Conservation (phyloP, 2,113 vertebrate genomes). For the Bufo gargarizans region DNA sequence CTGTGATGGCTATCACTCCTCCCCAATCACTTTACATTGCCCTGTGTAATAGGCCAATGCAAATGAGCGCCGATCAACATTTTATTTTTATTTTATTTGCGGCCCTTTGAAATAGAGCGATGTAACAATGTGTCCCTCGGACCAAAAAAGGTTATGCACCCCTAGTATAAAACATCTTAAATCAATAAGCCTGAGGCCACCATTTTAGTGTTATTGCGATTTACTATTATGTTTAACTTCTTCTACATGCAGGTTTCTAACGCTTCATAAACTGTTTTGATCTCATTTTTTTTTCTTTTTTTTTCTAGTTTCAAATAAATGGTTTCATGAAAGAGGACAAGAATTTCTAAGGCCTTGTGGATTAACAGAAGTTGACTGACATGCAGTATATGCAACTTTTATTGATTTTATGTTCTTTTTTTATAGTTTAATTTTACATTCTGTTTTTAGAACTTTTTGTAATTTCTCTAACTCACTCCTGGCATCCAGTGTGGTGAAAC, state of each 20-base stretch:
- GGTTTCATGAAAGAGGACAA: conserved; percentile 96
- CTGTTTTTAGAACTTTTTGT: conserved; percentile 2
- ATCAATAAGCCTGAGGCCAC: background rate
- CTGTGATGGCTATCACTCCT: too few species aligned
- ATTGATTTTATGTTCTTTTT: background rate
- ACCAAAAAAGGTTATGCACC: too few species aligned
- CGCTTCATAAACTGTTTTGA: too few species aligned
- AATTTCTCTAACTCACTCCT: conserved; percentile 29
- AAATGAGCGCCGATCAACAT: too few species aligned
- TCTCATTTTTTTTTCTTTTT: conserved; percentile 2
- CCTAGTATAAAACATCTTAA: background rate
- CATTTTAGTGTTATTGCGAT: background rate
- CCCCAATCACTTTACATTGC: too few species aligned
- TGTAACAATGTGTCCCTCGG: too few species aligned
- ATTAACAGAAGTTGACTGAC: conserved; percentile 91
- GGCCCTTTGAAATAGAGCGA: too few species aligned
- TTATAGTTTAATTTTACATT: background rate
- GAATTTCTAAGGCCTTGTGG: conserved; percentile 95
- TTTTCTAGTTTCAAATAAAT: conserved; percentile 94
- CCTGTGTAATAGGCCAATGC: too few species aligned
- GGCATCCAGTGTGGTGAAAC: conserved; percentile 39
- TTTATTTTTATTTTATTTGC: too few species aligned
- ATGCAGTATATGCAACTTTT: background rate
- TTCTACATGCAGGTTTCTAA: too few species aligned
- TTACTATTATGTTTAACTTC: too few species aligned